Conservation (phyloP, 1,140 invertebrate genomes). For the Drosophila bifasciata region DNA sequence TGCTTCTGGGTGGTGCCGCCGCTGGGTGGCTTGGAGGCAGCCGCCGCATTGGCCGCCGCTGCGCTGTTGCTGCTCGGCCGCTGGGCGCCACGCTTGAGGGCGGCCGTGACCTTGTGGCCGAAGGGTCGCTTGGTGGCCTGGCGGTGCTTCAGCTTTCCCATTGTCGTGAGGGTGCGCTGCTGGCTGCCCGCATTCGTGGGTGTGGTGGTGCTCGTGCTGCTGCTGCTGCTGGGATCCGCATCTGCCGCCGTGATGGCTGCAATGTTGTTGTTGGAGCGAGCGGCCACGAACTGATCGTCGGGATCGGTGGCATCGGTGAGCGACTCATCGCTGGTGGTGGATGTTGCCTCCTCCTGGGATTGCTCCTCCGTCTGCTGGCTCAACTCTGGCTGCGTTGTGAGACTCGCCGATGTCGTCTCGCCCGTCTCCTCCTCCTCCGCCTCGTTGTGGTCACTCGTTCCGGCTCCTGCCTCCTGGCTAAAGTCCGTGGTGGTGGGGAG, state of each 20-base stretch:
- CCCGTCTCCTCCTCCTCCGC: constrained; percentile 13
- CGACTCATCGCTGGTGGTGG: constrained; percentile 62
- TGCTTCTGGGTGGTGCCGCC: constrained; percentile 49
- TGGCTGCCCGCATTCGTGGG: constrained; percentile 51
- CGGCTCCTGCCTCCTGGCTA: constrained; percentile 32
- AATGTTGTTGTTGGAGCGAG: constrained; percentile 77
- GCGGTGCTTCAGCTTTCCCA: constrained; percentile 73
- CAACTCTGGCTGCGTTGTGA: constrained; percentile 39
- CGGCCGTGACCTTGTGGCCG: constrained; percentile 65
- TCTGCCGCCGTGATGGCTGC: constrained; percentile 76
- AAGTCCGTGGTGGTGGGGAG: constrained; percentile 67
- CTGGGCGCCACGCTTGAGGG: constrained; percentile 61
- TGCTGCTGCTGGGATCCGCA: constrained; percentile 43
- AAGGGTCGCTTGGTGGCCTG: constrained; percentile 72
- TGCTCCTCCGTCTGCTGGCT: constrained; percentile 7
- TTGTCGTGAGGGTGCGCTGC: constrained; percentile 75
- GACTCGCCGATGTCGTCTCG: constrained; percentile 40
- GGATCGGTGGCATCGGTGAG: constrained; percentile 73
- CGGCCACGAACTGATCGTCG: constrained; percentile 79
- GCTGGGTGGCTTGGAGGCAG: constrained; percentile 53
- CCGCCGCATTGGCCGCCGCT: constrained; percentile 59
- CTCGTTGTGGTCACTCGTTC: constrained; percentile 8
- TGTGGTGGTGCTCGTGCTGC: constrained; percentile 54
- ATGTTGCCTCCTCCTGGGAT: not conserved
- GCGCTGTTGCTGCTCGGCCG: constrained; percentile 58